These are phyloP conservation scores for Chelidonichthys spinosus DNA, from an alignment of 2,797 vertebrate genomes.

Conservation along the genomic window DNA sequence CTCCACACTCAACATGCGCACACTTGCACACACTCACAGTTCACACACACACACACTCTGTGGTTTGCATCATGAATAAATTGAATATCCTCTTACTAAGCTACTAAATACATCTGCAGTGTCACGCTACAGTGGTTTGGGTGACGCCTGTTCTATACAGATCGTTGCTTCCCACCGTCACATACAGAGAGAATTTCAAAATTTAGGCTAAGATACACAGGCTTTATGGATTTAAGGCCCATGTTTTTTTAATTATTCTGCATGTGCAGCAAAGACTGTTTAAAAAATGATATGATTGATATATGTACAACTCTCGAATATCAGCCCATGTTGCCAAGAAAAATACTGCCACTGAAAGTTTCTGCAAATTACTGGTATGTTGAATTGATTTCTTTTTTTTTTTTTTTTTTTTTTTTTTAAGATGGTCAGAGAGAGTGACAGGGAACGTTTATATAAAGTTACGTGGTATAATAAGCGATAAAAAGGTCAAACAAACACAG, in stretches of 20 bases:
- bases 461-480: not conserved
- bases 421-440: not conserved
- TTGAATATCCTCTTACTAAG: constrained; percentile 79
- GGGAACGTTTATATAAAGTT: no score
- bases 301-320: no score
- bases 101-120: constrained; percentile 74
- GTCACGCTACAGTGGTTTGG: constrained; percentile 59
- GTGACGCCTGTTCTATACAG: constrained; percentile 48
- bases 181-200: constrained; percentile 53
- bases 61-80: constrained; percentile 83
- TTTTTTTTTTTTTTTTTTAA: no score
- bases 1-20: constrained; percentile 66
- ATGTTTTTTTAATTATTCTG: not conserved
- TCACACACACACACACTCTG: constrained; percentile 43
- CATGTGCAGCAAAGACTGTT: not conserved
- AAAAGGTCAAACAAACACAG: not conserved
- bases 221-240: not conserved
- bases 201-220: constrained; percentile 44
- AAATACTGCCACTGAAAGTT: accelerated
- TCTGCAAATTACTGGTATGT: not conserved
- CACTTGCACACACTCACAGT: constrained; percentile 41
- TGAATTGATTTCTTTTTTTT: not conserved
- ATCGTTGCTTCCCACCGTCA: constrained; percentile 44
- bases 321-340: not conserved
- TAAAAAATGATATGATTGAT: no score